Base-by-base conservation (phyloP, 2,888 invertebrate genomes). In the Lamproptera curius region DNA sequence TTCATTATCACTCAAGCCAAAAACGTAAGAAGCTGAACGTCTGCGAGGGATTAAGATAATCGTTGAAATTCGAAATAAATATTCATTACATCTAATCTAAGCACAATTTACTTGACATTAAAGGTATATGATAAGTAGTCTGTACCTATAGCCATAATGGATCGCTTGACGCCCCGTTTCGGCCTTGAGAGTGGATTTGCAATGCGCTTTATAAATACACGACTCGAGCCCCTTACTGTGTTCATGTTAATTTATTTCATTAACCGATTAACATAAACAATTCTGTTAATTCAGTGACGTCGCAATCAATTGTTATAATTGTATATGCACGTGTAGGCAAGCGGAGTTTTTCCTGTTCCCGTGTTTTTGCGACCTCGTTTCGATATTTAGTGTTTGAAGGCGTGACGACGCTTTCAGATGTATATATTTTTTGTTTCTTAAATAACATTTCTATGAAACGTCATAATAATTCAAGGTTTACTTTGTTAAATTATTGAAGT, bases 171-270 rank as follows among this genome's bases (percentile, higher is more conserved):
- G 69, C 66, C 61, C 58, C 54, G 59, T 66, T 62, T 57, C 62
- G 65, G 65, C 73, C 76, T 77, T 78, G 63, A 64, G 61, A 61
- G 57, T 59, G 54, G 70, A 69, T 71, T 73, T 70, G 63, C 69
- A 73, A 67, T 66, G 65, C 61, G 51, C 55, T 54, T 53, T 65
- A 66, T 74, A 76, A 76, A 76, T 60, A 59, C 59, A 52, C 54
- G 50, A 23, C 55, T 59, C 55, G 47, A 54, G 55, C 59, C 56
- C 53, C 56, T 53, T 50, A 50, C 55, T 59, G 53, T 58, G 63
- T 68, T 67, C 67, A 73, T 73, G 70, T 67, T 64, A 76, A 77
- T 77, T 65, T 65, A 70, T 73, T 73, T 70, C 69, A 74, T 70
- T 71, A 61, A 63, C 53, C 59, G 62, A 74, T 71, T 68, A 63